phyloP scores from a whole-genome alignment of 1,140 invertebrate species.

The Brachionus rotundiformis region DNA sequence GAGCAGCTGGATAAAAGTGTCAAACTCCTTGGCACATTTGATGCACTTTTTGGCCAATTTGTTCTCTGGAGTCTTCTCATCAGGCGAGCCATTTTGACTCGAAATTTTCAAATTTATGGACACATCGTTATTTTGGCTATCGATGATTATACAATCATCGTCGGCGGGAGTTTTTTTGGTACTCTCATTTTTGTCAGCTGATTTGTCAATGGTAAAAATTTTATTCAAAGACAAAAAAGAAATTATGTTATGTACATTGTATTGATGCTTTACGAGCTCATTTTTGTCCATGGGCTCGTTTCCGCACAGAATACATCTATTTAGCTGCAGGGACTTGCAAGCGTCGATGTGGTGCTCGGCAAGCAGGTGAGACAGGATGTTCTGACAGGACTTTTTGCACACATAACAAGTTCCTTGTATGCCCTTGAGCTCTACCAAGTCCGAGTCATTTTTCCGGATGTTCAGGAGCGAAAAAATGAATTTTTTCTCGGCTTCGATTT shows the following conservation, averaged over 20 bases:
- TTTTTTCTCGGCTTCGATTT: constrained; percentile 23
- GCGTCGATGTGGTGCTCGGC: not conserved
- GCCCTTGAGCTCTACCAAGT: constrained; percentile 1
- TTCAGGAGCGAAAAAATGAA: constrained; percentile 13
- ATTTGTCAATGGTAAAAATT: constrained; percentile 20
- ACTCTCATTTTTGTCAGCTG: not conserved
- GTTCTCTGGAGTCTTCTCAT: not conserved
- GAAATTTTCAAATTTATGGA: not conserved
- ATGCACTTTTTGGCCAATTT: constrained; percentile 7
- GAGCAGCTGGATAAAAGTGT: not conserved
- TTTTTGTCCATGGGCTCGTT: not conserved
- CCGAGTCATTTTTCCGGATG: not conserved
- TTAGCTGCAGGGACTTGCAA: not conserved
- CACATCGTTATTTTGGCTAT: not conserved
- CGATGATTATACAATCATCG: not conserved
- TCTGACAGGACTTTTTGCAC: not conserved
- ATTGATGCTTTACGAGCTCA: constrained; percentile 1
- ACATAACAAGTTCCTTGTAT: not conserved
- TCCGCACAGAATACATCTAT: not conserved
- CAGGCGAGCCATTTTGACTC: not conserved
- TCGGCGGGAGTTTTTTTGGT: not conserved
- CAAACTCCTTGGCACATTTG: not conserved
- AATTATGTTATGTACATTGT: not conserved
- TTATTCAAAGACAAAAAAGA: constrained; percentile 6
- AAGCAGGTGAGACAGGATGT: not conserved